Conservation (phyloP, 2,888 invertebrate species). For the Sinopyrophorus schimmeli region DNA sequence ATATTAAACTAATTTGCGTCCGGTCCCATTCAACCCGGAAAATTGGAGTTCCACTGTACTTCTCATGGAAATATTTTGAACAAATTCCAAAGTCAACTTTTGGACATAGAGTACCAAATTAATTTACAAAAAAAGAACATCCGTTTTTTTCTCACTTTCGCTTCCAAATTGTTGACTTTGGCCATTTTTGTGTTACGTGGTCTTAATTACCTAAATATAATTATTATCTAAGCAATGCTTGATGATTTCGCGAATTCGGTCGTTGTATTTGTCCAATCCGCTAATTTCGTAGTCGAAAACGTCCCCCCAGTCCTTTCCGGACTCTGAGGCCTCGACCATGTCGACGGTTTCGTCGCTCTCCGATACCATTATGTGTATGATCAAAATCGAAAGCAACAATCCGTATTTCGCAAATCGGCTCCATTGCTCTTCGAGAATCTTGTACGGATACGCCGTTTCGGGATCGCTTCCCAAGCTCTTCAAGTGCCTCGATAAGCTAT, state of each 20-base stretch:
- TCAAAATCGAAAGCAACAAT: constrained; percentile 13
- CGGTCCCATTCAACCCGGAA: too few species aligned
- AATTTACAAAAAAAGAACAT: too few species aligned
- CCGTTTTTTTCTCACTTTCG: too few species aligned
- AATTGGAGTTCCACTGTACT: too few species aligned
- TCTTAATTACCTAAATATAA: too few species aligned
- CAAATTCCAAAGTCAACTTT: too few species aligned
- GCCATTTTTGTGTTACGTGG: too few species aligned
- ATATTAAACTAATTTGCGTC: too few species aligned
- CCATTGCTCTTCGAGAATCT: constrained; percentile 21
- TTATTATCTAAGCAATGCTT: constrained; percentile 16
- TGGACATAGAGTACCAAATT: too few species aligned
- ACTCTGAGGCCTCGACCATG: not conserved
- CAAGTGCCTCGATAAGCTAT: constrained; percentile 32
- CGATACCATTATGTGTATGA: constrained; percentile 28
- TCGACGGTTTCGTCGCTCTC: constrained; percentile 24
- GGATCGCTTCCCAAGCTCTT: constrained; percentile 37
- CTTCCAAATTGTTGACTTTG: too few species aligned
- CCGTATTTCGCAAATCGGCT: constrained; percentile 23
- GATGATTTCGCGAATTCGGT: constrained; percentile 9
- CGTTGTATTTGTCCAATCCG: constrained; percentile 10
- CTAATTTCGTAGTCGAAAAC: constrained; percentile 9
- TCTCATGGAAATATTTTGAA: too few species aligned
- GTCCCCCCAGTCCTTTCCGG: constrained; percentile 1
- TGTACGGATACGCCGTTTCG: constrained; percentile 34